Conservation (phyloP, 2,113 vertebrate genomes). For the Montifringilla adamsi region DNA sequence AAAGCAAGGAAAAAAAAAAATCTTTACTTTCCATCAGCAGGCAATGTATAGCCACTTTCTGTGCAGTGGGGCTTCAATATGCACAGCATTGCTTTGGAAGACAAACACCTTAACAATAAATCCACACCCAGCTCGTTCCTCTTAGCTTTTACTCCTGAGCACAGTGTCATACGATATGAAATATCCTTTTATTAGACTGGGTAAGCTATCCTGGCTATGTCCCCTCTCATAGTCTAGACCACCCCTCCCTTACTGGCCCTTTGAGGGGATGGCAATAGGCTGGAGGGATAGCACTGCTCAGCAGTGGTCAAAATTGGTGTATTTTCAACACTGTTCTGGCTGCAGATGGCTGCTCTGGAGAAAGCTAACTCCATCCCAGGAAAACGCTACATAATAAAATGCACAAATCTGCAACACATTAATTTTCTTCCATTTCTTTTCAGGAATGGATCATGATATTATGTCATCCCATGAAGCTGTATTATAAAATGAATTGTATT, state of each 20-base stretch:
- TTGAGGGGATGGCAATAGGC: rapidly evolving
- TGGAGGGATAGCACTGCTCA: background rate
- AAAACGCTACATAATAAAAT: background rate
- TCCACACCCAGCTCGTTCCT: background rate
- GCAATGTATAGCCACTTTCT: background rate
- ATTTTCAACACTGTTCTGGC: background rate
- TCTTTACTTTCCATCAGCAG: background rate
- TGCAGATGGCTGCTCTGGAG: background rate
- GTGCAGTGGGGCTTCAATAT: background rate
- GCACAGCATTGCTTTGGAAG: background rate
- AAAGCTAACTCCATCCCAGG: background rate
- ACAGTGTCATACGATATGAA: rapidly evolving
- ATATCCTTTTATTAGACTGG: background rate
- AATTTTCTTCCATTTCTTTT: background rate
- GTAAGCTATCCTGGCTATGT: background rate
- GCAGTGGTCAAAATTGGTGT: background rate
- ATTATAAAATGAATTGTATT: background rate
- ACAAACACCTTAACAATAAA: background rate
- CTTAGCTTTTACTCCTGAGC: background rate
- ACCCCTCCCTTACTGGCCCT: background rate
- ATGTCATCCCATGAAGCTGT: background rate
- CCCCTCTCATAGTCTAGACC: background rate
- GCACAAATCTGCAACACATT: background rate
- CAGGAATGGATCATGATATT: background rate
- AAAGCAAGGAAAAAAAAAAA: background rate